Conservation (phyloP, 2,113 vertebrate genomes). For the Bubo bubo region DNA sequence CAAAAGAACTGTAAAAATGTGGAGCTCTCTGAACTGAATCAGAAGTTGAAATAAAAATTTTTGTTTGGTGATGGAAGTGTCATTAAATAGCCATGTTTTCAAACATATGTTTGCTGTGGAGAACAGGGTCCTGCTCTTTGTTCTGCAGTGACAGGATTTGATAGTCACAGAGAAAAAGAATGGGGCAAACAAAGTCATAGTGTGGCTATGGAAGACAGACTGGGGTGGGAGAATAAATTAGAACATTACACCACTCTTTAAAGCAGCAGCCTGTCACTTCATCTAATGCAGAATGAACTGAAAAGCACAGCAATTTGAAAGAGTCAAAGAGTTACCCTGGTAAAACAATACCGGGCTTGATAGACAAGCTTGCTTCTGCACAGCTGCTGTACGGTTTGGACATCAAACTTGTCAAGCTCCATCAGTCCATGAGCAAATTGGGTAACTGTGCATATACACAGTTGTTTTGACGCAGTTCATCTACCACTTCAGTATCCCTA, state of each 20-base stretch:
- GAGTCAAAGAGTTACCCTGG: neutral
- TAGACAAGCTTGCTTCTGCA: neutral
- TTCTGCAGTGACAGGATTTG: neutral
- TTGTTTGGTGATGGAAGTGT: neutral
- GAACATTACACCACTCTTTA: neutral
- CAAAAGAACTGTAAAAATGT: neutral
- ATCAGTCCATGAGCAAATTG: neutral
- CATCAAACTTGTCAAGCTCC: neutral
- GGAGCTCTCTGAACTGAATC: neutral
- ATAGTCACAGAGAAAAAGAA: neutral
- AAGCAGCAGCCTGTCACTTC: neutral
- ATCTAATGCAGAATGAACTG: neutral
- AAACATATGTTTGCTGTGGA: neutral
- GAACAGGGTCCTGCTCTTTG: neutral
- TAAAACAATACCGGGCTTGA: neutral
- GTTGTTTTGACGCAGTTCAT: neutral
- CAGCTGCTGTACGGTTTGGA: neutral
- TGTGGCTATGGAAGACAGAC: neutral
- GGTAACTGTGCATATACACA: neutral
- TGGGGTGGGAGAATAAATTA: neutral
- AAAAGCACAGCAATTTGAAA: neutral
- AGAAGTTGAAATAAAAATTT: neutral
- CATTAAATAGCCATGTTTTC: neutral
- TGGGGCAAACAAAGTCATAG: neutral
- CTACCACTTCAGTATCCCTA: neutral